Evolutionary conservation across 2,888 invertebrate genomes (phyloP).

Genomic region (Drosophila pegasa): DNA sequence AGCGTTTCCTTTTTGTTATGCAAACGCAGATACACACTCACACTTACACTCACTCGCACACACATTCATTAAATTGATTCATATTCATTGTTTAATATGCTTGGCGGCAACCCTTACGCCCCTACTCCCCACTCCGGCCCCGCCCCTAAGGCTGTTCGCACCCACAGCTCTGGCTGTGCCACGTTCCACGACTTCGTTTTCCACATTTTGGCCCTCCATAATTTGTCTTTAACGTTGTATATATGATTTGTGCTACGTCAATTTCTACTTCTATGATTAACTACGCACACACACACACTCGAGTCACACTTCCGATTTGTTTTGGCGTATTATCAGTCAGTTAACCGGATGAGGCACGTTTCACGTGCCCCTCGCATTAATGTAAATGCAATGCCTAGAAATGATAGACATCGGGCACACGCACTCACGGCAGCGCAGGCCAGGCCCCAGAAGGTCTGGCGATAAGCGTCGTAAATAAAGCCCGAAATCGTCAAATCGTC

Average conservation of each 20-base stretch:
- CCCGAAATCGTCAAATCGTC: not conserved
- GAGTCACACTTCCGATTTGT: slow-evolving; percentile 58
- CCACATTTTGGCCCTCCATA: slow-evolving; percentile 65
- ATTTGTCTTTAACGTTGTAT: slow-evolving; percentile 71
- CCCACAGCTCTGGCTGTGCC: slow-evolving; percentile 1
- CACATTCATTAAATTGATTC: slow-evolving; percentile 74
- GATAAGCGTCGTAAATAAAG: slow-evolving; percentile 37
- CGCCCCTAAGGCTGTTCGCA: not conserved
- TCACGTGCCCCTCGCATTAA: slow-evolving; percentile 28
- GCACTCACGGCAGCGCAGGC: no score
- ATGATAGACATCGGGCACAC: slow-evolving; percentile 19
- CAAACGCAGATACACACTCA: slow-evolving; percentile 34
- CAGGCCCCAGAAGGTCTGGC: slow-evolving; percentile 12
- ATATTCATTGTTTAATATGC: slow-evolving; percentile 82
- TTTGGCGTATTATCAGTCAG: slow-evolving; percentile 62
- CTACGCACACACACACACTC: slow-evolving; percentile 51
- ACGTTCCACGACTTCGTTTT: slow-evolving; percentile 37
- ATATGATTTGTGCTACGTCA: slow-evolving; percentile 59
- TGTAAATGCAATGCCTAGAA: slow-evolving; percentile 38
- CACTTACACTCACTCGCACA: slow-evolving; percentile 1
- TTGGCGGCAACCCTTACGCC: slow-evolving; percentile 51
- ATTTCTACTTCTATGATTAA: slow-evolving; percentile 58
- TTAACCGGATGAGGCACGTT: slow-evolving; percentile 60
- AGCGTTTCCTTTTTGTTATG: slow-evolving; percentile 68
- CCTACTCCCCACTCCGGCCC: not conserved